Evolutionary conservation across 2,888 invertebrate species (phyloP).

Genomic region (Pammene fasciana): DNA sequence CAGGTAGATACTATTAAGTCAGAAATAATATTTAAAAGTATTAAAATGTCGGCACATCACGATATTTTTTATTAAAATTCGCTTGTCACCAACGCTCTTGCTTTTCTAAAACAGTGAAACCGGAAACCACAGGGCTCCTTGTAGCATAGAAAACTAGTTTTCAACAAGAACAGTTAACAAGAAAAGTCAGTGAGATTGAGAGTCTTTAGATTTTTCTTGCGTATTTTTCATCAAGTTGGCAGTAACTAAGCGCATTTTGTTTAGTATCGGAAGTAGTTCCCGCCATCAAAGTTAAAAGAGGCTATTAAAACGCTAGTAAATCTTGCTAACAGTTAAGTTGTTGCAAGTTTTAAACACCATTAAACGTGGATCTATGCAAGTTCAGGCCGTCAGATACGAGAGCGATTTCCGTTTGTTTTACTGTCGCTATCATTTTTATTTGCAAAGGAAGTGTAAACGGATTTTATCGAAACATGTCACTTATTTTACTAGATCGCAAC

Average conservation of each 20-base stretch:
- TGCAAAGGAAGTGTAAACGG: neutral
- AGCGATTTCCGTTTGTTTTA: constrained; percentile 29
- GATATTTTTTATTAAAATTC: neutral
- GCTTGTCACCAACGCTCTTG: neutral
- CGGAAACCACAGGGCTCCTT: constrained; percentile 29
- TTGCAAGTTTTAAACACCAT: constrained; percentile 50
- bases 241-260: constrained; percentile 47
- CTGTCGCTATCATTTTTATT: constrained; percentile 20
- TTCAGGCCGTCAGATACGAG: constrained; percentile 37
- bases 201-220: constrained; percentile 40
- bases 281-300: constrained; percentile 60
- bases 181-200: constrained; percentile 41
- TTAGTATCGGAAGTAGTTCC: constrained; percentile 59
- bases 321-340: constrained; percentile 57
- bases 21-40: too few relatives aligned
- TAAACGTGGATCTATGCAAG: constrained; percentile 42
- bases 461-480: neutral
- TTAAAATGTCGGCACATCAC: too few relatives aligned
- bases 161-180: constrained; percentile 40
- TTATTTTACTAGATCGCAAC: neutral
- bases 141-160: constrained; percentile 38
- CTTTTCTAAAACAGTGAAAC: constrained; percentile 13
- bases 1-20: too few relatives aligned
- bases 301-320: constrained; percentile 61
- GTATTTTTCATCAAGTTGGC: constrained; percentile 49